phyloP scores from a whole-genome alignment of 2,888 invertebrate genomes.

The Neuroscelio doddi region DNA sequence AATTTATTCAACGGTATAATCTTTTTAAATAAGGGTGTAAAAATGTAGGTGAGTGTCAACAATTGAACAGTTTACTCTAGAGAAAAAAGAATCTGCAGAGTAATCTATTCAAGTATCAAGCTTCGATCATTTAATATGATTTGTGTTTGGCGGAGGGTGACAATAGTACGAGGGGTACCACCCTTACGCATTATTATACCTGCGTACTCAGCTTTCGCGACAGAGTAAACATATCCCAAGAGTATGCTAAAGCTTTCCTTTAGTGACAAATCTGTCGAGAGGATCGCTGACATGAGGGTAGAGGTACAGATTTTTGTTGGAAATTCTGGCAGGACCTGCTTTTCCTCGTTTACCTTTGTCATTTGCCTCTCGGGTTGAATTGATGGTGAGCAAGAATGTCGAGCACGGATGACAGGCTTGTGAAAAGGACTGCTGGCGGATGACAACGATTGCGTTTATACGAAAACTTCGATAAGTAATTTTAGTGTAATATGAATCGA shows the following conservation, averaged over 20 bases:
- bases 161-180: constrained; percentile 10
- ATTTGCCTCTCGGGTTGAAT: constrained; percentile 15
- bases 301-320: constrained; percentile 19
- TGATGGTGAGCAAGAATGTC: constrained; percentile 5
- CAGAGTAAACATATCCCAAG: constrained; percentile 49
- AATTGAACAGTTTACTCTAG: too few species aligned
- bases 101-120: constrained; percentile 26
- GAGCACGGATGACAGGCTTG: neutral
- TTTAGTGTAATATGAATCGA: constrained; percentile 16
- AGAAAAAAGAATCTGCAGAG: constrained; percentile 4
- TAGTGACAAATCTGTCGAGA: constrained; percentile 48
- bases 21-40: too few species aligned
- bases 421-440: constrained; percentile 8
- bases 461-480: constrained; percentile 17
- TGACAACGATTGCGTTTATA: constrained; percentile 1
- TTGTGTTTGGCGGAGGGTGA: constrained; percentile 26
- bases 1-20: too few species aligned
- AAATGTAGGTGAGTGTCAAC: too few species aligned
- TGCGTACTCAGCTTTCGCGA: constrained; percentile 44
- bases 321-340: neutral
- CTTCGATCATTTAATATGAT: constrained; percentile 36
- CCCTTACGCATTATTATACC: constrained; percentile 43
- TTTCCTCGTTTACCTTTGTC: constrained; percentile 13
- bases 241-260: constrained; percentile 39
- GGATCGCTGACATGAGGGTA: constrained; percentile 43